A percentile compares a stretch with the other conserved stretches of the same genome.
These are phyloP conservation scores for Neomonachus schauinslandi DNA, from an alignment of 2,113 vertebrate species.

Conservation along the genomic window DNA sequence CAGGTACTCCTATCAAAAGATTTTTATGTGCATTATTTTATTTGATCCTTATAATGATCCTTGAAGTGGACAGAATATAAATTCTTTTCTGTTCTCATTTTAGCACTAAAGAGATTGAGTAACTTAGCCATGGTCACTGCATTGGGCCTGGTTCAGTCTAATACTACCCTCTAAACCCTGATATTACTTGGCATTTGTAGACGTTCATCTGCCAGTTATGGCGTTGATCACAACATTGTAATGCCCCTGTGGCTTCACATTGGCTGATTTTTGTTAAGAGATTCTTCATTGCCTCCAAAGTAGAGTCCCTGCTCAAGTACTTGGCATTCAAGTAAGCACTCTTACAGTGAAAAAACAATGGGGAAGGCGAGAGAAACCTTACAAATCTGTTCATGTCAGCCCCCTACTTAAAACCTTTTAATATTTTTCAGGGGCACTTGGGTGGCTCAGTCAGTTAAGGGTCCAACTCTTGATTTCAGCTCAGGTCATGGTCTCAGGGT, in stretches of 20 bases:
- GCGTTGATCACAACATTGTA: not conserved
- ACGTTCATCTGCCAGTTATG: not conserved
- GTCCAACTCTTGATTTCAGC: not conserved
- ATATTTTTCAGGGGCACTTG: not conserved
- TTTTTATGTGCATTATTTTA: slow-evolving; percentile 37
- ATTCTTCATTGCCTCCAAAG: not conserved
- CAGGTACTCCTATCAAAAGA: not conserved
- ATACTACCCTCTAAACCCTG: not conserved
- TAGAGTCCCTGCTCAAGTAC: not conserved
- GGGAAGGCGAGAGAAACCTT: not conserved
- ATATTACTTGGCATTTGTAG: not conserved
- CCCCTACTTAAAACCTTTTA: not conserved
- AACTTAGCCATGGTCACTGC: not conserved
- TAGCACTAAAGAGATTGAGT: not conserved
- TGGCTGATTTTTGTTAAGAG: not conserved
- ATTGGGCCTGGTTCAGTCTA: not conserved
- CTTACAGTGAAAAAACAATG: not conserved
- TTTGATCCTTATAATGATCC: slow-evolving; percentile 30
- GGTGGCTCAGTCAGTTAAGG: not conserved
- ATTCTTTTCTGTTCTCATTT: not conserved
- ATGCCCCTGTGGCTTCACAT: not conserved
- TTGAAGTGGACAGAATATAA: not conserved
- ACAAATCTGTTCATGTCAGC: not conserved
- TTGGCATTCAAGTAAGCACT: not conserved
- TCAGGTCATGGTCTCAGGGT: not conserved